These are phyloP conservation scores for Anableps anableps DNA, from an alignment of 2,797 vertebrate genomes.

Conservation along the genomic window DNA sequence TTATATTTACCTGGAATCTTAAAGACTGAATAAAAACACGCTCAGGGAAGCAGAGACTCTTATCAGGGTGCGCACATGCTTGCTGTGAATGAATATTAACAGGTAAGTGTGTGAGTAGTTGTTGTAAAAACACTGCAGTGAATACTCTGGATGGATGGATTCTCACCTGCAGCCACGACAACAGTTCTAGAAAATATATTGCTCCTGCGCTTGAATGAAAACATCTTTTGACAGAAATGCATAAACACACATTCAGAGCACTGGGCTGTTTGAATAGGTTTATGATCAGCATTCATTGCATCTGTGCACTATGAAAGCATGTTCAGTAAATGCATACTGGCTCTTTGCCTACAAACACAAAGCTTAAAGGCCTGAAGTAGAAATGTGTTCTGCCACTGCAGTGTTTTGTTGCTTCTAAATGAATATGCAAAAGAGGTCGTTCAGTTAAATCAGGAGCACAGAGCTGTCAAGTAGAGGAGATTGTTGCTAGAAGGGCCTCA, in stretches of 20 bases:
- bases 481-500: slow-evolving; percentile 79
- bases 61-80: neutral
- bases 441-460: slow-evolving; percentile 73
- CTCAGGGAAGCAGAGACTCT: neutral
- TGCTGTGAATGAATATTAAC: neutral
- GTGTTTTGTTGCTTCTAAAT: slow-evolving; percentile 53
- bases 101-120: neutral
- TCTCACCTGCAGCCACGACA: neutral
- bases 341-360: slow-evolving; percentile 17
- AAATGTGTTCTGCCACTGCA: slow-evolving; percentile 44
- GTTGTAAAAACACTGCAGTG: neutral
- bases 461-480: slow-evolving; percentile 74
- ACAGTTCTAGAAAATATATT: neutral
- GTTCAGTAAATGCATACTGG: slow-evolving; percentile 18
- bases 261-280: neutral
- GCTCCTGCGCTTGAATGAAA: neutral
- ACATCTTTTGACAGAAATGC: slow-evolving; percentile 1
- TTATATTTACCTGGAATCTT: neutral
- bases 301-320: slow-evolving; percentile 23
- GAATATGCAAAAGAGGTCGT: slow-evolving; percentile 75
- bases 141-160: neutral
- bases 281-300: slow-evolving; percentile 19
- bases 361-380: slow-evolving; percentile 12
- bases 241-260: slow-evolving; percentile 8
- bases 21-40: neutral